These are phyloP conservation scores for Aphyosemion australe DNA, from an alignment of 2,113 vertebrate genomes.

Conservation along the genomic window DNA sequence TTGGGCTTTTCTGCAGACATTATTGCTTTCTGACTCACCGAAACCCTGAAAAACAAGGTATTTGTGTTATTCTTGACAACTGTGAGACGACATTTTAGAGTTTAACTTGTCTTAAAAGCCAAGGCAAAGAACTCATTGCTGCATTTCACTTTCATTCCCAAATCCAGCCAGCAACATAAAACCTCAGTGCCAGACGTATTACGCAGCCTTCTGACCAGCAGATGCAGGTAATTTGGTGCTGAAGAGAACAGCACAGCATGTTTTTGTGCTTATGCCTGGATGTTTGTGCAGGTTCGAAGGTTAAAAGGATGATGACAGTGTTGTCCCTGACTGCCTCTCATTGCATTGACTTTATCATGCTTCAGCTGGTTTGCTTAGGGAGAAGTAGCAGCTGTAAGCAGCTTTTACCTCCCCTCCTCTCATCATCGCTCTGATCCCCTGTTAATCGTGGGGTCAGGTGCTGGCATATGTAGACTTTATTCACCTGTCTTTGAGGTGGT, in stretches of 20 bases:
- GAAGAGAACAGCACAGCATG: slow-evolving; percentile 24
- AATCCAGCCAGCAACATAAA: slow-evolving; percentile 15
- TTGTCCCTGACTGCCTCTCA: slow-evolving; percentile 42
- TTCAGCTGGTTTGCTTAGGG: slow-evolving; percentile 22
- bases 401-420: slow-evolving; percentile 45
- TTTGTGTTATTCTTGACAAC: too few relatives aligned
- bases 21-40: background rate
- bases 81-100: too few relatives aligned
- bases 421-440: slow-evolving; percentile 50
- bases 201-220: slow-evolving; percentile 34
- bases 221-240: slow-evolving; percentile 29
- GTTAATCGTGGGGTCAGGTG: slow-evolving; percentile 44
- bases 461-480: slow-evolving; percentile 42
- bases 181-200: slow-evolving; percentile 14
- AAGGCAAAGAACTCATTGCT: slow-evolving; percentile 1
- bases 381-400: slow-evolving; percentile 52
- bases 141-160: slow-evolving; percentile 3
- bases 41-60: background rate
- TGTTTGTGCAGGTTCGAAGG: slow-evolving; percentile 27
- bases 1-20: too few relatives aligned
- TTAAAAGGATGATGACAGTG: slow-evolving; percentile 45
- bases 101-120: background rate
- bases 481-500: slow-evolving; percentile 25
- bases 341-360: slow-evolving; percentile 36
- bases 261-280: slow-evolving; percentile 40